A percentile compares a stretch with the other conserved stretches of the same genome.
Evolutionary conservation across 2,113 vertebrate genomes (phyloP).

Genomic region (Drymodes brunneopygia): DNA sequence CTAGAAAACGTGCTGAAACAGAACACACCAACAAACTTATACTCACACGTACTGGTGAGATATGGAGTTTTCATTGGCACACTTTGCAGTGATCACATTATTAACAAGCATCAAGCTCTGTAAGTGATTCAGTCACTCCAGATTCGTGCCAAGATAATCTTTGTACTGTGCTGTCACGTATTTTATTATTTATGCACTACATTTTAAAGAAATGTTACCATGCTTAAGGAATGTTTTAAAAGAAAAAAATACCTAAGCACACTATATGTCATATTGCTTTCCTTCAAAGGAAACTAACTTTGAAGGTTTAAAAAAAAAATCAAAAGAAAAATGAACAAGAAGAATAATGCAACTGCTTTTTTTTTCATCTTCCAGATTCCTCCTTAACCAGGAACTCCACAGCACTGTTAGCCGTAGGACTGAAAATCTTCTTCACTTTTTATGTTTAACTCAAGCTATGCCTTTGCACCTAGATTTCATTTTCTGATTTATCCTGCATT

Average conservation of each 20-base stretch:
- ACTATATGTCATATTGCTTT: neutral
- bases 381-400: neutral
- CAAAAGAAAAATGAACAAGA: neutral
- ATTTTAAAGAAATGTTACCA: neutral
- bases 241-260: neutral
- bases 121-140: slow-evolving; percentile 8
- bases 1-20: neutral
- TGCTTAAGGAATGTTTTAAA: neutral
- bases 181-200: neutral
- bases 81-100: slow-evolving; percentile 11
- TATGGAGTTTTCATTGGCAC: slow-evolving; percentile 37
- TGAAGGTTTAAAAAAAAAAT: neutral
- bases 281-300: neutral
- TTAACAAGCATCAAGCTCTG: neutral
- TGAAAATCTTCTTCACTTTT: neutral
- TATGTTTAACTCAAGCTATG: neutral
- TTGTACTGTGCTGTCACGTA: neutral
- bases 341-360: neutral
- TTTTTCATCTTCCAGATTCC: neutral
- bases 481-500: neutral
- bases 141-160: slow-evolving; percentile 10
- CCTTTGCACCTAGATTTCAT: neutral
- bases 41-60: neutral
- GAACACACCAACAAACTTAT: neutral
- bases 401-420: neutral